A percentile compares a stretch with the other conserved stretches of the same genome.
phyloP scores from a whole-genome alignment of 2,113 vertebrate species.

The Rhombomys opimus region DNA sequence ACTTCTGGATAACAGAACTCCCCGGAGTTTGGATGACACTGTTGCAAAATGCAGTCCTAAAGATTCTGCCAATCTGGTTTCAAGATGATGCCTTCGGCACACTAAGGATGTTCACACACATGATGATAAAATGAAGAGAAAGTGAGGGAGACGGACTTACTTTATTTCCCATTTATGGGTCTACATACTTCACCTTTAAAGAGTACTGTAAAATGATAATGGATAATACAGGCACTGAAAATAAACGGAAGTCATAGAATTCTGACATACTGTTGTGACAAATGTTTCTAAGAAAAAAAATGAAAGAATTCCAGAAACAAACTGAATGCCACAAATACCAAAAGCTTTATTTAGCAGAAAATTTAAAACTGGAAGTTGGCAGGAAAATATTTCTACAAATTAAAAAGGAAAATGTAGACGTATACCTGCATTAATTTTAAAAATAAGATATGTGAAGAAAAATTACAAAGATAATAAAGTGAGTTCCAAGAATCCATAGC shows the following conservation, averaged over 20 bases:
- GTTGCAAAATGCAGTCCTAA: slow-evolving; percentile 40
- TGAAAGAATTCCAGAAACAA: slow-evolving; percentile 62
- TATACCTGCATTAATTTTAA: background rate
- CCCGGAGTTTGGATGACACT: slow-evolving; percentile 46
- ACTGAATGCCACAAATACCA: background rate
- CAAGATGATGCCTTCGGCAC: background rate
- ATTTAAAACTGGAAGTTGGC: slow-evolving; percentile 25
- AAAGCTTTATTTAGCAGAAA: slow-evolving; percentile 62
- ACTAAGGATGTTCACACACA: background rate
- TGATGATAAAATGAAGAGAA: slow-evolving; percentile 1
- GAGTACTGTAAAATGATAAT: slow-evolving; percentile 30
- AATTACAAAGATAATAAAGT: background rate
- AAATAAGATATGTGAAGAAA: background rate
- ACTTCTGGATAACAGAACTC: slow-evolving; percentile 62
- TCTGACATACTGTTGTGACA: slow-evolving; percentile 14
- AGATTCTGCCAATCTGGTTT: slow-evolving; percentile 49
- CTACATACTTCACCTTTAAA: slow-evolving; percentile 46
- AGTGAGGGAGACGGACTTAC: background rate
- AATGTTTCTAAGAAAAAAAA: slow-evolving; percentile 25
- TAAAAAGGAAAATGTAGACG: background rate
- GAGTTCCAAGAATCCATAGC: background rate
- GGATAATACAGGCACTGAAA: background rate
- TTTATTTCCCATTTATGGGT: background rate
- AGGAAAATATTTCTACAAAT: slow-evolving; percentile 28
- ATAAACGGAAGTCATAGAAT: slow-evolving; percentile 21